phyloP scores from a whole-genome alignment of 2,888 invertebrate species.

The Keiferia lycopersicella region DNA sequence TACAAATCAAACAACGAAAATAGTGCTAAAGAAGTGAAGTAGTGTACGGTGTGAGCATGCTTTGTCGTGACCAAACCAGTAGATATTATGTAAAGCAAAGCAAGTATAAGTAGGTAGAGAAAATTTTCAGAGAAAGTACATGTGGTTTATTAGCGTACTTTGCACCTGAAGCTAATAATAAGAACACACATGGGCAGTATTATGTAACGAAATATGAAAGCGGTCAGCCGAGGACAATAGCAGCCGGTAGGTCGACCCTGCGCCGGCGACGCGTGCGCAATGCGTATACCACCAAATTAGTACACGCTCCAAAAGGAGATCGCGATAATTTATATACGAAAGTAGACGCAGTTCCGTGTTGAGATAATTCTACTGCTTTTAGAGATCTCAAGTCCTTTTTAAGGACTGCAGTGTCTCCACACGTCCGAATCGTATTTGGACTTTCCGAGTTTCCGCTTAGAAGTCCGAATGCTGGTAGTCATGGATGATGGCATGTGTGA shows the following conservation, averaged over 20 bases:
- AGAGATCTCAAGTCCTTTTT: not conserved
- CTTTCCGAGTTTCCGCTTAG: no score
- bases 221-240: conserved; percentile 33
- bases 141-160: conserved; percentile 62
- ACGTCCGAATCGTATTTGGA: no score
- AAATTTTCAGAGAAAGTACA: conserved; percentile 62
- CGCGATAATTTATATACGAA: not conserved
- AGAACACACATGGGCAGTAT: conserved; percentile 45
- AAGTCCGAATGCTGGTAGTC: no score
- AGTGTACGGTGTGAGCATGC: not conserved
- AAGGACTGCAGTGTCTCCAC: no score
- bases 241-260: conserved; percentile 31
- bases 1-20: not conserved
- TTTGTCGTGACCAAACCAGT: conserved; percentile 32
- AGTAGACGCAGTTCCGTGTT: conserved; percentile 3
- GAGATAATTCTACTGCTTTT: not conserved
- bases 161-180: conserved; percentile 57
- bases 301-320: conserved; percentile 21
- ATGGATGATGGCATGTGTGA: no score
- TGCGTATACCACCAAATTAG: conserved; percentile 18
- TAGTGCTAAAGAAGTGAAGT: not conserved
- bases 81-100: conserved; percentile 39
- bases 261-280: not conserved
- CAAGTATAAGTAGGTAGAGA: conserved; percentile 44
- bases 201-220: conserved; percentile 51